These are phyloP conservation scores for Ectropis crepuscularia DNA, from an alignment of 2,888 invertebrate genomes.

Conservation along the genomic window DNA sequence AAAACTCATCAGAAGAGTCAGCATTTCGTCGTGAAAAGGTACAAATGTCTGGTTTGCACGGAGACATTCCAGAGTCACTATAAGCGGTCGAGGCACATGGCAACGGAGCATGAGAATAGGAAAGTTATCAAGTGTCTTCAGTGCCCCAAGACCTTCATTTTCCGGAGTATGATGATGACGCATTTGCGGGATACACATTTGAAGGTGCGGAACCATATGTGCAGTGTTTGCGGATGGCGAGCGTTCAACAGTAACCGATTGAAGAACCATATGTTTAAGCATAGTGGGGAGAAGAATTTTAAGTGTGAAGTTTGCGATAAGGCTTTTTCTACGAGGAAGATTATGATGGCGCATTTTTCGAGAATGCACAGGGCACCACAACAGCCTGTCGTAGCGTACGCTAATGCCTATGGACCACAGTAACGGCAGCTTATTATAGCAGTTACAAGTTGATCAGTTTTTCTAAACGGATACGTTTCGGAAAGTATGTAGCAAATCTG, in stretches of 20 bases:
- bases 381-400: slow-evolving; percentile 48
- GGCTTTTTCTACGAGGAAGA: slow-evolving; percentile 75
- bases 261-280: slow-evolving; percentile 80
- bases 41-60: slow-evolving; percentile 78
- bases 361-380: slow-evolving; percentile 69
- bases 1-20: slow-evolving; percentile 76
- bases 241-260: slow-evolving; percentile 78
- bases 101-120: slow-evolving; percentile 69
- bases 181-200: slow-evolving; percentile 73
- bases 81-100: slow-evolving; percentile 74
- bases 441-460: too few species aligned
- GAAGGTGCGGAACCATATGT: slow-evolving; percentile 71
- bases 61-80: slow-evolving; percentile 72
- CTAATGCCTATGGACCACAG: slow-evolving; percentile 55
- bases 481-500: neutral
- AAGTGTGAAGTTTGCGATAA: slow-evolving; percentile 75
- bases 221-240: slow-evolving; percentile 74
- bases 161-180: slow-evolving; percentile 78
- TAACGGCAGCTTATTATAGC: slow-evolving; percentile 13
- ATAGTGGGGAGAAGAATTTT: slow-evolving; percentile 79
- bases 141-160: slow-evolving; percentile 77
- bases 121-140: slow-evolving; percentile 74
- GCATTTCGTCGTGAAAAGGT: slow-evolving; percentile 78
- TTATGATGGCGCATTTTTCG: slow-evolving; percentile 72
- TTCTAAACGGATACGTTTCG: neutral